Evolutionary conservation across 2,888 invertebrate genomes (phyloP), one percentile per base, ranked within the genome.

Genomic region (Ectemnius continuus): DNA sequence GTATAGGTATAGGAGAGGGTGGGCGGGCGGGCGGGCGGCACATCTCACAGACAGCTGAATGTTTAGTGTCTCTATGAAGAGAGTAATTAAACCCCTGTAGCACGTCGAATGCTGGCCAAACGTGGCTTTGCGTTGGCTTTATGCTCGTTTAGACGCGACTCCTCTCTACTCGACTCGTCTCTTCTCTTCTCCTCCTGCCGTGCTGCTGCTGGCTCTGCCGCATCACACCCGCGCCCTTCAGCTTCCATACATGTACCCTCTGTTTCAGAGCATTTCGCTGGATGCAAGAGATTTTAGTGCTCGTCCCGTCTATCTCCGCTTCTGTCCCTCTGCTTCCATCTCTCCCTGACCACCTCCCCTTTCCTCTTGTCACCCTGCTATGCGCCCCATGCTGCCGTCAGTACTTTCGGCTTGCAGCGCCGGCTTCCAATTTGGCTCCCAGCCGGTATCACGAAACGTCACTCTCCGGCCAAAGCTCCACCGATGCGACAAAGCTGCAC

Each of bases 91-190:
- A 84, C 74, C 71, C 79, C 62, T 71, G 77, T 66, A 63, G 70
- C 75, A 67, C 74, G 77, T 68, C 79, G 79, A 83, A 84, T 84
- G 73, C 80, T 69, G 74, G 68, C 74, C 64, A 77, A 75, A 66
- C 76, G 77, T 56, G 76, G 81, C 83, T 84, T 84, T 81, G 75
- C 76, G 83, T 75, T 73, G 67, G 76, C 78, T 81, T 84, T 81
- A 73, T 75, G 81, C 80, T 81, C 78, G 78, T 76, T 78, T 81
- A 79, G 75, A 73, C 70, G 75, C 76, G 78, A 72, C 61, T 75
- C 76, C 77, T 72, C 75, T 74, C 65, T 67, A 48, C 45, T 61
- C 61, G 56, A 52, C 52, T 52, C 13, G 14, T 18, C 18, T 36
- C 60, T 59, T 18, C 18, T 36, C 60, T 59, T 56, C 47, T 47